Evolutionary conservation across 2,888 invertebrate species (phyloP).

Genomic region (Mythimna pallens): DNA sequence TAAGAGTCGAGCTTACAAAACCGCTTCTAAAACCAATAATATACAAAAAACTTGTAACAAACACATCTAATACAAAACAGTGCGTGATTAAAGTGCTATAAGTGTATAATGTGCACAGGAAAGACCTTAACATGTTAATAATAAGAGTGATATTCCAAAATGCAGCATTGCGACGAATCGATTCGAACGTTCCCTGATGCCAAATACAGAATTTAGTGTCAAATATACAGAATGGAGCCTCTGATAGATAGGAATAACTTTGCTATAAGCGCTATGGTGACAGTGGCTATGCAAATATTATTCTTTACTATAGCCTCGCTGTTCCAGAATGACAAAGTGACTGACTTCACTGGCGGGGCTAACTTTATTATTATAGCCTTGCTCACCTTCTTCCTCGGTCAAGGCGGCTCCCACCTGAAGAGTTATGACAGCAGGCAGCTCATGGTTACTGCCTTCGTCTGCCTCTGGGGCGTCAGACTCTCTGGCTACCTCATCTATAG

Average conservation of each 20-base stretch:
- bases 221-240: conserved; percentile 91
- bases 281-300: conserved; percentile 95
- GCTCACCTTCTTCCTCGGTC: conserved; percentile 96
- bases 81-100: conserved; percentile 37
- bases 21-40: conserved; percentile 60
- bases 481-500: conserved; percentile 97
- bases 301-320: conserved; percentile 97
- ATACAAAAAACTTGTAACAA: conserved; percentile 47
- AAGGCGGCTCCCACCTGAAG: conserved; percentile 93
- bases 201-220: conserved; percentile 79
- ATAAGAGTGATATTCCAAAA: conserved; percentile 65
- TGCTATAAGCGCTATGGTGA: conserved; percentile 96
- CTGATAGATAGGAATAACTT: conserved; percentile 96
- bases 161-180: conserved; percentile 85
- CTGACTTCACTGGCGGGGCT: conserved; percentile 98
- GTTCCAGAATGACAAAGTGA: conserved; percentile 97
- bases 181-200: conserved; percentile 72
- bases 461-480: conserved; percentile 96
- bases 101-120: conserved; percentile 47
- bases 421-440: conserved; percentile 96
- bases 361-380: conserved; percentile 97
- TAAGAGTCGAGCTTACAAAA: conserved; percentile 65
- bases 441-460: conserved; percentile 97
- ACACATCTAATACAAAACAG: conserved; percentile 36
- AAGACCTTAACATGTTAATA: conserved; percentile 42